Conservation (phyloP, 2,113 vertebrate species). For the Apeltes quadracus region DNA sequence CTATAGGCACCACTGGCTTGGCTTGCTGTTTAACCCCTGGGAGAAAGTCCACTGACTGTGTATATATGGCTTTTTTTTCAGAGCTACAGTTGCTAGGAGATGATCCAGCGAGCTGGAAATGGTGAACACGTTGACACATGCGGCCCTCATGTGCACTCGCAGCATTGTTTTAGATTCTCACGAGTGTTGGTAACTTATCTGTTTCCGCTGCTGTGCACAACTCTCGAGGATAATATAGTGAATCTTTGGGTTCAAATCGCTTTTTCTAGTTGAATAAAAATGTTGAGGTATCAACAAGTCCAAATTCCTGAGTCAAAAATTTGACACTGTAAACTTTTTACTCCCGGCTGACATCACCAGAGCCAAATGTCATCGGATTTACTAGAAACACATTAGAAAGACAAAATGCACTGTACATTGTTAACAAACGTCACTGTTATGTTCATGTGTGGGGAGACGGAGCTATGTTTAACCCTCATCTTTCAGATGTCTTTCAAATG, state of each 20-base stretch:
- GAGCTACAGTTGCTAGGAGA: slow-evolving; percentile 74
- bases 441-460: slow-evolving; percentile 5
- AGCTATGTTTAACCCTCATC: slow-evolving; percentile 40
- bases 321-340: slow-evolving; percentile 9
- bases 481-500: slow-evolving; percentile 73
- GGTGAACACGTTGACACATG: slow-evolving; percentile 65
- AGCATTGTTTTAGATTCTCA: slow-evolving; percentile 37
- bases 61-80: slow-evolving; percentile 67
- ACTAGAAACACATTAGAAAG: slow-evolving; percentile 37
- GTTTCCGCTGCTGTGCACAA: slow-evolving; percentile 14
- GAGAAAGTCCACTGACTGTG: slow-evolving; percentile 62
- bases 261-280: not conserved
- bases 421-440: slow-evolving; percentile 10
- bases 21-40: slow-evolving; percentile 60
- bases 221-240: slow-evolving; percentile 1
- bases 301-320: slow-evolving; percentile 29
- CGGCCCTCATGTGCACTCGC: slow-evolving; percentile 50
- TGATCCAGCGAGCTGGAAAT: slow-evolving; percentile 58
- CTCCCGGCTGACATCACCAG: not conserved
- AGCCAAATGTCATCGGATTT: slow-evolving; percentile 29
- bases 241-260: slow-evolving; percentile 10
- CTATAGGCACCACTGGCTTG: slow-evolving; percentile 68
- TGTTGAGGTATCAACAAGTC: slow-evolving; percentile 7
- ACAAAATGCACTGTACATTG: not conserved
- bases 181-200: slow-evolving; percentile 36